Evolutionary conservation across 2,797 vertebrate genomes (phyloP).

Genomic region (Pangasius larnaudii): DNA sequence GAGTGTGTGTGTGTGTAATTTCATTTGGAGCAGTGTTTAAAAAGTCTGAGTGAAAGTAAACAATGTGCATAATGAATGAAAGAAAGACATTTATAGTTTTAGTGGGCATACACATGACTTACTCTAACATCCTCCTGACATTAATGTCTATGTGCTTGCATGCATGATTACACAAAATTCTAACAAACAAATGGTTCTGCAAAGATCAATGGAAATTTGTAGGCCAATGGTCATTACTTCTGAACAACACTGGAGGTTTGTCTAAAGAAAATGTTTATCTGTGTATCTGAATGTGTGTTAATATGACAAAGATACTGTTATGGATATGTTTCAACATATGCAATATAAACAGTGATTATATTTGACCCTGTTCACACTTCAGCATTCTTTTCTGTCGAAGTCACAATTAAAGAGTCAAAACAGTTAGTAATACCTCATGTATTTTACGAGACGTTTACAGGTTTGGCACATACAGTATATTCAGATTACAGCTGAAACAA

Average conservation of each 20-base stretch:
- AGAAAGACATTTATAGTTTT: neutral
- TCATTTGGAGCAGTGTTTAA: constrained; percentile 1
- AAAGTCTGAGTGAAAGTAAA: constrained; percentile 8
- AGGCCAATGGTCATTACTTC: neutral
- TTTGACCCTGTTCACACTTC: neutral
- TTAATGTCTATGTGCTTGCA: neutral
- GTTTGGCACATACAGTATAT: neutral
- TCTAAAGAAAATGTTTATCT: neutral
- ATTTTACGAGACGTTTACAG: neutral
- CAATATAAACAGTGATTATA: neutral
- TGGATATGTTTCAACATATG: neutral
- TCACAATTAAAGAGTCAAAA: neutral
- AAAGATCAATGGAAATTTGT: neutral
- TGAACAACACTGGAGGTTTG: neutral
- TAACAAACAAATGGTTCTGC: neutral
- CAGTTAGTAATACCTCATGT: neutral
- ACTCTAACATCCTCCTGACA: neutral
- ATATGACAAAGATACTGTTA: neutral
- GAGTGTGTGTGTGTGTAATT: neutral
- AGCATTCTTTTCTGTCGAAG: neutral
- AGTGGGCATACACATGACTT: constrained; percentile 10
- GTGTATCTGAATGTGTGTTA: neutral
- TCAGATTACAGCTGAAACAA: neutral
- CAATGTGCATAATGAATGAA: neutral
- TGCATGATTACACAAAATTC: neutral